Evolutionary conservation across 2,797 vertebrate species (phyloP).

Genomic region (Rhinoraja longicauda): DNA sequence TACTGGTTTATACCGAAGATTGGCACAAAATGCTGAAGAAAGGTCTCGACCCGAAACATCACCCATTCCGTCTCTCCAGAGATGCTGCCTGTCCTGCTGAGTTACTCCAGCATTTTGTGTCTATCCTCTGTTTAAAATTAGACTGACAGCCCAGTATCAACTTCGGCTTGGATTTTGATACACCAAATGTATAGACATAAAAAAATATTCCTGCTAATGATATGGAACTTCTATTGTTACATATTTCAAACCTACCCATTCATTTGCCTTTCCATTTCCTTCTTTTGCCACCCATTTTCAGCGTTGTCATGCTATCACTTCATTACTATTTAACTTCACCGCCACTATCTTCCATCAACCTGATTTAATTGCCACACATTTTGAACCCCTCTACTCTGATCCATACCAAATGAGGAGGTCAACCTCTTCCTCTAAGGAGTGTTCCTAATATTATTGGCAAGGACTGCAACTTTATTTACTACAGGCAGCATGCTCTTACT

Average conservation of each 20-base stretch:
- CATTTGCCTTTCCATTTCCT: not conserved
- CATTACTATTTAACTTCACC: too few relatives aligned
- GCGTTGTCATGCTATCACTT: not conserved
- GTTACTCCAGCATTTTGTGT: too few relatives aligned
- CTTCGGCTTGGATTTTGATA: too few relatives aligned
- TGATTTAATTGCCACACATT: not conserved
- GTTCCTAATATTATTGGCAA: not conserved
- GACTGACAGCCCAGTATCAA: too few relatives aligned
- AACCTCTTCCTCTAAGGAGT: not conserved
- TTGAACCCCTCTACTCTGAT: not conserved
- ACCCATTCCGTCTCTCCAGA: too few relatives aligned
- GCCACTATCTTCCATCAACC: not conserved
- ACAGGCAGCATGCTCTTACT: not conserved
- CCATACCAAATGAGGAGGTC: not conserved
- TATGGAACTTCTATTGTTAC: not conserved
- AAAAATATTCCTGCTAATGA: too few relatives aligned
- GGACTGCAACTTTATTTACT: not conserved
- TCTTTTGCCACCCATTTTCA: not conserved
- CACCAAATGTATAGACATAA: too few relatives aligned
- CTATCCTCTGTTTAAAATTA: too few relatives aligned
- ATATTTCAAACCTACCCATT: not conserved
- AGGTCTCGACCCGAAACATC: too few relatives aligned
- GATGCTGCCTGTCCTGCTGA: too few relatives aligned
- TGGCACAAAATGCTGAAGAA: too few relatives aligned
- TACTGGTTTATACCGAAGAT: too few relatives aligned